A percentile compares a stretch with the other conserved stretches of the same genome.
These are phyloP conservation scores for Ceraclea dissimilis DNA, from an alignment of 2,888 invertebrate species.

Conservation along the genomic window DNA sequence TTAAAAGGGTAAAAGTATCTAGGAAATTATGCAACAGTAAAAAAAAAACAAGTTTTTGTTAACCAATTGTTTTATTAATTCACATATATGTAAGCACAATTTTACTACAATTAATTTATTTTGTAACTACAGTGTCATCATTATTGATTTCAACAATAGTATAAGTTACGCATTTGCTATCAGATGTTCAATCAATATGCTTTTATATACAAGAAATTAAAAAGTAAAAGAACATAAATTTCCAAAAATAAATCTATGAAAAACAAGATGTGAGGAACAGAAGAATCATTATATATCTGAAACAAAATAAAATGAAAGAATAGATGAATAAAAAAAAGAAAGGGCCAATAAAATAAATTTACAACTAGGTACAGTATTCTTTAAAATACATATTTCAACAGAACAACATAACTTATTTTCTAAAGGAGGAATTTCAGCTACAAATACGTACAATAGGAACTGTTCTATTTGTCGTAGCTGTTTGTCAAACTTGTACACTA, in stretches of 20 bases:
- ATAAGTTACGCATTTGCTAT: background rate
- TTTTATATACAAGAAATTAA: background rate
- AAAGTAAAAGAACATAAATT: background rate
- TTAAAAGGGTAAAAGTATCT: background rate
- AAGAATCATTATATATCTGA: background rate
- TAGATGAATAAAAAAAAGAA: background rate
- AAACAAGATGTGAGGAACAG: background rate
- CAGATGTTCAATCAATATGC: no score
- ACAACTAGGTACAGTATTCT: no score
- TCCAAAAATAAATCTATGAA: background rate
- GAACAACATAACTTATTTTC: no score
- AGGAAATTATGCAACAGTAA: no score
- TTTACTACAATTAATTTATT: background rate
- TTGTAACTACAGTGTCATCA: no score
- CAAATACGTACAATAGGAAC: no score
- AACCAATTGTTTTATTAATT: background rate
- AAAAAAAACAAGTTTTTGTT: background rate
- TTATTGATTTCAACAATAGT: no score
- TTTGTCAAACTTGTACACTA: no score
- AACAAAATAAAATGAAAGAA: background rate
- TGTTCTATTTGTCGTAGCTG: no score
- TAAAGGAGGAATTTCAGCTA: no score
- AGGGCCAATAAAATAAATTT: no score
- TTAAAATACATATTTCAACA: no score
- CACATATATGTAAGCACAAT: background rate